Base-by-base conservation (phyloP, 2,888 invertebrate genomes). In the Girardia tigrina region DNA sequence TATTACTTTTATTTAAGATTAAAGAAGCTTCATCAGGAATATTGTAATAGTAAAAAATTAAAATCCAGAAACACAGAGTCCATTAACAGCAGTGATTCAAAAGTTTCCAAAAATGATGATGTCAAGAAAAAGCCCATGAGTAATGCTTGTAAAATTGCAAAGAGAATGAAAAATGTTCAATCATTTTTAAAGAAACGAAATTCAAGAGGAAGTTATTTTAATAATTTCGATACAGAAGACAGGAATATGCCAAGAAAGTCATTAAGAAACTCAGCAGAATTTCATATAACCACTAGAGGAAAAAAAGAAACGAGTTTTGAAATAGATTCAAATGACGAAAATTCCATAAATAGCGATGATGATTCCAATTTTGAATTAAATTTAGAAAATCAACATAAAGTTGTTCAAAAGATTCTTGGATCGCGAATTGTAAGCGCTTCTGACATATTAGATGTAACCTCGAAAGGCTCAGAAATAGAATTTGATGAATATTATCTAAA, bases 261-360 rank as follows among this genome's bases (percentile, higher is more conserved):
- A 20, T 23, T 56, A 20, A n/a, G 56, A n/a, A 56, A 56, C 2
- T 56, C 56, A 12, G n/a, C 56, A 56, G 56, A 56, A 56, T 56
- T 56, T 56, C 56, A 56, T 56, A 56, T 56, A 56, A 56, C 56
- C 2, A 56, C 56, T 16, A 56, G 56, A 56, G 8, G n/a, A 20
- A 56, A 56, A 56, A 56, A 56, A 56, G 56, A 56, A 56, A 56
- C 56, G 6, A 56, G 56, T 56, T 56, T 56, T 56, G 56, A 56
- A n/a, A 56, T 56, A 56, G 56, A 56, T 56, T 56, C 56, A 56
- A 56, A 56, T 56, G 56, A 56, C n/a, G 56, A 56, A 56, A 56
- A 56, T 23, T 56, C 56, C n/a, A 20, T n/a, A 56, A 56, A 56
- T n/a, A 56, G 56, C 23, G 56, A 56, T n/a, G 56, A 56, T 56